Conservation (phyloP, 2,888 invertebrate genomes). For the Lithophane semibrunnea region DNA sequence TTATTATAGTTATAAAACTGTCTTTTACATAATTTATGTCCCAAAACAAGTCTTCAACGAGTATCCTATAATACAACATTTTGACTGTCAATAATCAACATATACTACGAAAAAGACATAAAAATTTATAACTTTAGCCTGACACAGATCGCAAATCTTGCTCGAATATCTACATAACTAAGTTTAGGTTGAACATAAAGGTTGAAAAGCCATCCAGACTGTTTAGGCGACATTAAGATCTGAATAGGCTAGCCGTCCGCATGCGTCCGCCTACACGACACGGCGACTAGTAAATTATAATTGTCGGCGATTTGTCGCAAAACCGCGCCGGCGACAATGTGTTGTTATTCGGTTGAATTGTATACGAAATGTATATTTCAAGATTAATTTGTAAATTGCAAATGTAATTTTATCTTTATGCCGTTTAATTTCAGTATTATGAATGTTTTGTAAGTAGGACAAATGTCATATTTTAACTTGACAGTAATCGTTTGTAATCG, state of each 20-base stretch:
- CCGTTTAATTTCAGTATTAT: slow-evolving; percentile 21
- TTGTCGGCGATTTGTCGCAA: slow-evolving; percentile 67
- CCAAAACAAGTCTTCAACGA: slow-evolving; percentile 7
- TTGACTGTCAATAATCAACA: slow-evolving; percentile 22
- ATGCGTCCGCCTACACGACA: slow-evolving; percentile 59
- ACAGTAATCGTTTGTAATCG: not conserved
- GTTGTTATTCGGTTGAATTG: slow-evolving; percentile 48
- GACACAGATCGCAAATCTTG: slow-evolving; percentile 47
- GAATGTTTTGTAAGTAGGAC: not conserved
- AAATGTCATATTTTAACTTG: not conserved
- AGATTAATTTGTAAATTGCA: slow-evolving; percentile 46
- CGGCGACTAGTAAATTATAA: slow-evolving; percentile 66
- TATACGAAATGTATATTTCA: slow-evolving; percentile 29
- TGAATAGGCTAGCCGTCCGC: slow-evolving; percentile 59
- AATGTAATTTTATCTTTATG: slow-evolving; percentile 25
- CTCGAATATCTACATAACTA: slow-evolving; percentile 29
- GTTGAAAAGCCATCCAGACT: slow-evolving; percentile 65
- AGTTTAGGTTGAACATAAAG: slow-evolving; percentile 53
- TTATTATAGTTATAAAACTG: not conserved
- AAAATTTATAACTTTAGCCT: slow-evolving; percentile 46
- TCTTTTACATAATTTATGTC: slow-evolving; percentile 16
- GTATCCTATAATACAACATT: slow-evolving; percentile 26
- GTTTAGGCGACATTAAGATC: slow-evolving; percentile 68
- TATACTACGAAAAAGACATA: slow-evolving; percentile 27
- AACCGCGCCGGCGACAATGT: slow-evolving; percentile 43